Evolutionary conservation across 2,113 vertebrate species (phyloP).

Genomic region (Aspidoscelis tigris): DNA sequence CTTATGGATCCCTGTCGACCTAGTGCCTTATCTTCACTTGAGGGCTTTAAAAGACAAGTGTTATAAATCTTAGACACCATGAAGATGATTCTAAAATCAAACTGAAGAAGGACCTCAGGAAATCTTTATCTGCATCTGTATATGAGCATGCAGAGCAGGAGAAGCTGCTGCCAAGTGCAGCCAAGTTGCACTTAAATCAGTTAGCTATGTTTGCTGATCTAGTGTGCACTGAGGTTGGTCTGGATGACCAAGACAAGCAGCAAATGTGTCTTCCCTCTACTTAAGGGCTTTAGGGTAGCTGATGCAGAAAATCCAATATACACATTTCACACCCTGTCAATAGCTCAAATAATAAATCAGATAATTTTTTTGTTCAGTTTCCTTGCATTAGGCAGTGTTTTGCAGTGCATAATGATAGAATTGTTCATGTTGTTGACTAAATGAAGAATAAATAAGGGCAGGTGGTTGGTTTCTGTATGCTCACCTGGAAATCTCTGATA

Average conservation of each 20-base stretch:
- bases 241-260: too few relatives aligned
- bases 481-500: not conserved
- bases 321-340: too few relatives aligned
- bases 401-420: too few relatives aligned
- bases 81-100: too few relatives aligned
- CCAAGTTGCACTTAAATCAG: not conserved
- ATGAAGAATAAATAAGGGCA: not conserved
- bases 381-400: too few relatives aligned
- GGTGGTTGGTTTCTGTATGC: not conserved
- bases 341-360: too few relatives aligned
- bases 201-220: not conserved
- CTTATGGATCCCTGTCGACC: not conserved
- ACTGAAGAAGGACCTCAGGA: too few relatives aligned
- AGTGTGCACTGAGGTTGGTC: not conserved
- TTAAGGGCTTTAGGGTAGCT: too few relatives aligned
- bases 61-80: not conserved
- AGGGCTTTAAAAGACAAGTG: not conserved
- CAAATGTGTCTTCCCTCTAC: too few relatives aligned
- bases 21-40: not conserved
- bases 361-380: too few relatives aligned
- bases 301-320: too few relatives aligned
- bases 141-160: not conserved
- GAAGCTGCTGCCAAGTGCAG: not conserved
- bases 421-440: not conserved
- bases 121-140: too few relatives aligned